phyloP scores from a whole-genome alignment of 2,113 vertebrate genomes.

The Hipposideros armiger region DNA sequence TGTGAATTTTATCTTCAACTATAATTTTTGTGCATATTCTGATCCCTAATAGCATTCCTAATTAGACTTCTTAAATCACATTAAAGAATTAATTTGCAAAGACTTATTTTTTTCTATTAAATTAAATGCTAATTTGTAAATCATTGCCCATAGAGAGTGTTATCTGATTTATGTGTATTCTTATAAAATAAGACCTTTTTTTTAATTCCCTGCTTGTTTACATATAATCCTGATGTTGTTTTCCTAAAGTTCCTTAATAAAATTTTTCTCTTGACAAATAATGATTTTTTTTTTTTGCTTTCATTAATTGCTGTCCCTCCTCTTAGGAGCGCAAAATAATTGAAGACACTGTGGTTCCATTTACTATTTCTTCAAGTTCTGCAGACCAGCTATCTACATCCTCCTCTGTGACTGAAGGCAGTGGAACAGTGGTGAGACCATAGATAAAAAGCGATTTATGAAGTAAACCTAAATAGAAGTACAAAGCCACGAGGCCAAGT shows the following conservation, averaged over 20 bases:
- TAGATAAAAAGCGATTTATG: neutral
- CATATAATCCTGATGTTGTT: neutral
- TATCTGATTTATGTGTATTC: slow-evolving; percentile 12
- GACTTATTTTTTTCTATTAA: slow-evolving; percentile 4
- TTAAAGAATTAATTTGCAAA: slow-evolving; percentile 51
- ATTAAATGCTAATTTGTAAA: slow-evolving; percentile 56
- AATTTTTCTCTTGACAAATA: slow-evolving; percentile 51
- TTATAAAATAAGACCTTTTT: slow-evolving; percentile 45
- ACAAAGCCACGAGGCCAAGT: neutral
- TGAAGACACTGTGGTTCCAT: slow-evolving; percentile 95
- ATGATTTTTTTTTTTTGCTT: neutral
- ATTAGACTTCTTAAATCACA: neutral
- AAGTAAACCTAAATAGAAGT: slow-evolving; percentile 33
- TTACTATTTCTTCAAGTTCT: slow-evolving; percentile 90
- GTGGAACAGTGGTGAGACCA: slow-evolving; percentile 82
- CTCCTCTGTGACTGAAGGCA: slow-evolving; percentile 86
- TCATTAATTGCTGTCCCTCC: neutral
- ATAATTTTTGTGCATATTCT: neutral
- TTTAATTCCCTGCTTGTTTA: neutral
- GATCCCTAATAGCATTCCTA: slow-evolving; percentile 23
- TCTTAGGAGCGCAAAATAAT: slow-evolving; percentile 95
- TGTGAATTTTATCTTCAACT: slow-evolving; percentile 24
- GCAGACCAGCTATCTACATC: slow-evolving; percentile 87
- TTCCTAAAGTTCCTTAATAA: neutral
- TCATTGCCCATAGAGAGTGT: neutral